Evolutionary conservation across 2,888 invertebrate species (phyloP).

Genomic region (Hemithea aestivaria): DNA sequence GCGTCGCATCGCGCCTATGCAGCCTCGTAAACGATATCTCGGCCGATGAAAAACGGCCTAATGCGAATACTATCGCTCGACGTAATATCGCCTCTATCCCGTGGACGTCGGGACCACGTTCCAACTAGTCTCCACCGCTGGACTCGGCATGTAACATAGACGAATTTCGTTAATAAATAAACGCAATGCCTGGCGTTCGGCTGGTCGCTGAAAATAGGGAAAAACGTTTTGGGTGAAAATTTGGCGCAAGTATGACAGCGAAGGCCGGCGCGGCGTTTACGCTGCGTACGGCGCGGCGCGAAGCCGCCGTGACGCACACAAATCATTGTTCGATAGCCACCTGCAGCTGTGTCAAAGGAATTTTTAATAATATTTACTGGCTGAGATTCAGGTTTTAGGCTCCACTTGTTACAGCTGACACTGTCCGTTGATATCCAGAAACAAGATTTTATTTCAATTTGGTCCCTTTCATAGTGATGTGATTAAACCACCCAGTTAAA

Average conservation of each 20-base stretch:
- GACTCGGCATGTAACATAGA: constrained; percentile 58
- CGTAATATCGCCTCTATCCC: constrained; percentile 41
- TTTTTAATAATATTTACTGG: constrained; percentile 70
- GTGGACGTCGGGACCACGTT: constrained; percentile 36
- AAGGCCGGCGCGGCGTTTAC: constrained; percentile 36
- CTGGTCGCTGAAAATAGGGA: constrained; percentile 62
- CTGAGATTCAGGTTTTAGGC: constrained; percentile 55
- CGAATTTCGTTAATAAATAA: constrained; percentile 79
- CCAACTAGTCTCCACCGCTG: constrained; percentile 12
- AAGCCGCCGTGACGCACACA: constrained; percentile 50
- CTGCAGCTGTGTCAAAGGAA: constrained; percentile 67
- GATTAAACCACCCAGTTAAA: constrained; percentile 43
- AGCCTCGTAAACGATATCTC: constrained; percentile 66
- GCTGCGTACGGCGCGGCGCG: no score
- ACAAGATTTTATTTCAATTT: constrained; percentile 37
- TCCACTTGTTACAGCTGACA: constrained; percentile 46
- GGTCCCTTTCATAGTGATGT: constrained; percentile 34
- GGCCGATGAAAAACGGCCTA: constrained; percentile 44
- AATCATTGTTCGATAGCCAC: constrained; percentile 70
- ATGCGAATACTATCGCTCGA: constrained; percentile 23
- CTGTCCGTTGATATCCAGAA: constrained; percentile 32
- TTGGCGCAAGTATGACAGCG: constrained; percentile 74
- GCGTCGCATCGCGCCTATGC: constrained; percentile 71
- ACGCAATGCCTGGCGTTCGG: constrained; percentile 65
- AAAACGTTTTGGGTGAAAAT: constrained; percentile 60